phyloP scores from a whole-genome alignment of 2,113 vertebrate genomes.

The Semnornis frantzii region DNA sequence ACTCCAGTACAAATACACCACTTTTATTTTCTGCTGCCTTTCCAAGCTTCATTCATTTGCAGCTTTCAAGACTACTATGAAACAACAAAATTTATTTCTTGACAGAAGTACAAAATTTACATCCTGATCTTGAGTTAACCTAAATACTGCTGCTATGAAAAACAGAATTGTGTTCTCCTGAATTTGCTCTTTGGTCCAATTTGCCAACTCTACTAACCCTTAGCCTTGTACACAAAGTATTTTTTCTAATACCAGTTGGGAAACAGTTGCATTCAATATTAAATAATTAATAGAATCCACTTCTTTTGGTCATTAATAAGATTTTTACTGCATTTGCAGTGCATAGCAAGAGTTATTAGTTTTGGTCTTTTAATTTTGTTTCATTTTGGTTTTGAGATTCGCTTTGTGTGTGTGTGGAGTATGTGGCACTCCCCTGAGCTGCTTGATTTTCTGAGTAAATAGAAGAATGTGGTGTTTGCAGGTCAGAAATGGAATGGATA shows the following conservation, averaged over 20 bases:
- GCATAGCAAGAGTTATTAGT: neutral
- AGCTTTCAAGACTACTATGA: neutral
- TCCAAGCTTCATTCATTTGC: neutral
- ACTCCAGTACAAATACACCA: fast-evolving
- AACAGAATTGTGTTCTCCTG: neutral
- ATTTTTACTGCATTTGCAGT: neutral
- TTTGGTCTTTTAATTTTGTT: neutral
- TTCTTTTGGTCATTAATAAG: neutral
- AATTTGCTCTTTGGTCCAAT: neutral
- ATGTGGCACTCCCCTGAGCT: neutral
- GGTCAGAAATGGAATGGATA: neutral
- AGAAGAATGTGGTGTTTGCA: neutral
- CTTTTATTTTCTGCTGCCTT: neutral
- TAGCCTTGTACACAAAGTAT: neutral
- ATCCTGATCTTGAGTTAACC: neutral
- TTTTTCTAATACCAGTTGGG: neutral
- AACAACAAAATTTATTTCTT: neutral
- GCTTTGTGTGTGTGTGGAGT: neutral
- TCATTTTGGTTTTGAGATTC: neutral
- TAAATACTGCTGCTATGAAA: neutral
- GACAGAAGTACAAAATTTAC: neutral
- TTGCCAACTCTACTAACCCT: neutral
- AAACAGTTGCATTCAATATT: neutral
- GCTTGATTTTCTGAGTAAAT: neutral
- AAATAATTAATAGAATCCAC: neutral